These are phyloP conservation scores for Alcis repandata DNA, from an alignment of 2,888 invertebrate genomes.

Conservation along the genomic window DNA sequence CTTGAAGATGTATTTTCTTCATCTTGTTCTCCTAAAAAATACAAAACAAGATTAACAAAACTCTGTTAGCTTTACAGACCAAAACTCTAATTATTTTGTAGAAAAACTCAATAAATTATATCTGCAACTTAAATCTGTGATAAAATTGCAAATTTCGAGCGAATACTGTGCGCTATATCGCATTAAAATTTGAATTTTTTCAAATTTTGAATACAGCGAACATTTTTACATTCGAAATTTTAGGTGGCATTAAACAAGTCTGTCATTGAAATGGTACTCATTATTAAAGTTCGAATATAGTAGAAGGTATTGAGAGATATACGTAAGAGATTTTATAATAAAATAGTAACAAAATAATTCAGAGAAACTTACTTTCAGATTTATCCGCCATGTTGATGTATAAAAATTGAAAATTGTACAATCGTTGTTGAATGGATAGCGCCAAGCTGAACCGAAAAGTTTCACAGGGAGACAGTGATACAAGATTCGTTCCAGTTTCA, in stretches of 20 bases:
- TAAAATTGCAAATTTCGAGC: slow-evolving; percentile 59
- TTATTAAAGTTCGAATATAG: not conserved
- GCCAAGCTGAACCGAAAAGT: slow-evolving; percentile 62
- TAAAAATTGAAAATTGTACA: slow-evolving; percentile 59
- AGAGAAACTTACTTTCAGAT: slow-evolving; percentile 91
- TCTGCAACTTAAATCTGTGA: slow-evolving; percentile 29
- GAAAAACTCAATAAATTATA: slow-evolving; percentile 13
- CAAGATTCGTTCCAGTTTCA: slow-evolving; percentile 5
- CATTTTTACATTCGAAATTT: slow-evolving; percentile 49
- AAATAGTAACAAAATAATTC: slow-evolving; percentile 59
- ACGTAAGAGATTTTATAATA: slow-evolving; percentile 40
- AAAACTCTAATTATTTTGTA: not conserved
- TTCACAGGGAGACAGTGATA: slow-evolving; percentile 4
- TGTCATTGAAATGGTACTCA: slow-evolving; percentile 1
- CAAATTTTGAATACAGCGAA: slow-evolving; percentile 84
- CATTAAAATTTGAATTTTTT: slow-evolving; percentile 83
- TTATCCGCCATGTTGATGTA: slow-evolving; percentile 93
- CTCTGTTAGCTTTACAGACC: not conserved
- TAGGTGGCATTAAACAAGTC: slow-evolving; percentile 18
- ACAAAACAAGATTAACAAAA: slow-evolving; percentile 50
- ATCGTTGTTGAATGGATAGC: slow-evolving; percentile 76
- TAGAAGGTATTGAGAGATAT: slow-evolving; percentile 7
- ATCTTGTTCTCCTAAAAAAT: slow-evolving; percentile 65
- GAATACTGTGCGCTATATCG: slow-evolving; percentile 71
- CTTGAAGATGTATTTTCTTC: slow-evolving; percentile 64